Conservation (phyloP, 2,888 invertebrate species). For the Teleiodes luculella region DNA sequence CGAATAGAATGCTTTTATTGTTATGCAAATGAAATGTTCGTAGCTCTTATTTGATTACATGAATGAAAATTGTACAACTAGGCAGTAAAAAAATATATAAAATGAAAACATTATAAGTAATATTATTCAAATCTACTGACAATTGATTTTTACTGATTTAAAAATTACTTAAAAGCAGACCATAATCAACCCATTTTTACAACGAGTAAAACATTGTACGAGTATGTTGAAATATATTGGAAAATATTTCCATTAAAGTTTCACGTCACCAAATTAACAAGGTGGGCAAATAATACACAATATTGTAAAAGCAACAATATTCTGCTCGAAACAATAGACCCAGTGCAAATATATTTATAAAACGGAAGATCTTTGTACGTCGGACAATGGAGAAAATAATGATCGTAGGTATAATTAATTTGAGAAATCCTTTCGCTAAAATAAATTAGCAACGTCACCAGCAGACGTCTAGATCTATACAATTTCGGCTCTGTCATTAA, state of each 20-base stretch:
- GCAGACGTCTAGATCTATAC: no score
- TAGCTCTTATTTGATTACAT: background rate
- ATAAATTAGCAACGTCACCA: constrained; percentile 14
- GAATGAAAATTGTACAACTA: no score
- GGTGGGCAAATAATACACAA: background rate
- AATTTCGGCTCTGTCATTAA: no score
- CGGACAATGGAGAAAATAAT: constrained; percentile 15
- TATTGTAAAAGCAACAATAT: background rate
- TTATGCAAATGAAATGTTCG: constrained; percentile 15
- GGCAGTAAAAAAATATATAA: no score
- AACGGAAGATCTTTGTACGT: constrained; percentile 7
- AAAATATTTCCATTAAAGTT: background rate
- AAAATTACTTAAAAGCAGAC: no score
- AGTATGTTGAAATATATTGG: no score
- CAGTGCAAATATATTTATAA: constrained; percentile 5
- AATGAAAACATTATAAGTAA: no score
- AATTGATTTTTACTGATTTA: no score
- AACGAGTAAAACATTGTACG: no score
- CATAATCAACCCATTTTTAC: no score
- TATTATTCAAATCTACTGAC: no score
- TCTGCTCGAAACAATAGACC: background rate
- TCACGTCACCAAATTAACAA: background rate
- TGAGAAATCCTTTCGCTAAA: constrained; percentile 16
- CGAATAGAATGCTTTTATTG: constrained; percentile 13
- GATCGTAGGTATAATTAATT: constrained; percentile 17